Evolutionary conservation across 1,140 invertebrate genomes (phyloP), one percentile per base, ranked within the genome.

Genomic region (Philopotamus ludificatus): DNA sequence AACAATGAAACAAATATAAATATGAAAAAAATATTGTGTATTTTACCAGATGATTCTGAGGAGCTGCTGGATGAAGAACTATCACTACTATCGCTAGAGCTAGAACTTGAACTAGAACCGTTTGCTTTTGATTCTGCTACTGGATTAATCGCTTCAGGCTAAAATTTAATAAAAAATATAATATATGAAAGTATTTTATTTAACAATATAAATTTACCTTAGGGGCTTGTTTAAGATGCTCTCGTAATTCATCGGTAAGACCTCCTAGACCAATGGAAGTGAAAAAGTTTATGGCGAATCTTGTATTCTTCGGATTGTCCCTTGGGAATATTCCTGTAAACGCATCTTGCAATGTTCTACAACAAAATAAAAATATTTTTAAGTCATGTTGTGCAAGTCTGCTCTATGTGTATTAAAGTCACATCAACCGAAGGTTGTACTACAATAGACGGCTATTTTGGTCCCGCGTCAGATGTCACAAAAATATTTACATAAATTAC

Each of bases 231-330:
- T 95, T 96, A 34, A 97, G 79, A 82, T 96, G 93, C 73, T 95
- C 93, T 60, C 95, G 79, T 12, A 98, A 78, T 73, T 95, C 94
- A 82, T 97, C 93, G 0, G 97, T 99, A 0, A 99, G 78, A 0
- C 95, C 96, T 60, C 97, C 97, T 16, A 99, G 82, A 71, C 97
- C 97, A 77, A 99, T 99, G 0, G 95, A 95, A 0, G 97, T 99
- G 75, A 99, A 99, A 78, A 99, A 99, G 74, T 99, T 99, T 47
- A 99, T 99, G 0, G 97, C 92, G 82, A 99, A 99, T 73, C 97
- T 82, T 0, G 96, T 98, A 76, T 99, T 96, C 73, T 92, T 89
- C 0, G 97, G 96, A 81, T 98, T 92, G 76, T 99, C 95, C 64
- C 93, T 83, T 0, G 97, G 97, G 79, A 99, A 95, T 9, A 99